Evolutionary conservation across 1,140 invertebrate species (phyloP), one percentile per base, ranked within the genome.

Genomic region (Metopolophium dirhodum): DNA sequence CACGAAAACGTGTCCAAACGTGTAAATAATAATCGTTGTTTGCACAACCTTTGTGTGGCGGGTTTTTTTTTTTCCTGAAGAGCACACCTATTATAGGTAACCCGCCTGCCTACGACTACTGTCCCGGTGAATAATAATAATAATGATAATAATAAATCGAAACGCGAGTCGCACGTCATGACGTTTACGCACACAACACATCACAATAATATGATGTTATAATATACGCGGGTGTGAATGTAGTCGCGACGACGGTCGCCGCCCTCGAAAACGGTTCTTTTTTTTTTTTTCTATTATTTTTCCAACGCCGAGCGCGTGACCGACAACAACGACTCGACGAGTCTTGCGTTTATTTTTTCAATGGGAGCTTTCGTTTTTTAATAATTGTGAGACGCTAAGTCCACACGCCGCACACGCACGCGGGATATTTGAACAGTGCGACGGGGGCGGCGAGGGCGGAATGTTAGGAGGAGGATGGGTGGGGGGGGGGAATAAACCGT

Each of bases 11-110:
- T n/a, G 88, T 90, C 26, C 37, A 90, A 90, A 90, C 88, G 88
- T 54, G 88, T 90, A 90, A 90, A 90, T 90, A 90, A 90, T 57
- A 90, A 90, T 57, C 54, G 88, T 90, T 90, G 88, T 90, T 90
- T 90, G 88, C n/a, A 90, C 88, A 57, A 90, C 88, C 35, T 49
- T 85, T 85, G 30, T 85, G 37, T 26, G 35, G 82, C 41, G 30
- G 14, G 0, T 68, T 77, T 37, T 88, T 88, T 88, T 57, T 89
- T 51, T 89, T 89, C n/a, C n/a, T 89, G n/a, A 86, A 41, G 51
- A 89, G 35, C 47, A 57, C 30, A 57, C 30, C 47, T 37, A 45
- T 14, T n/a, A n/a, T n/a, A n/a, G n/a, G n/a, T n/a, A n/a, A 45
- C 30, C 37, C n/a, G 23, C n/a, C 41, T 88, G 22, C 26, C 41